Conservation (phyloP, 2,888 invertebrate genomes). For the Xanthorhoe designata region DNA sequence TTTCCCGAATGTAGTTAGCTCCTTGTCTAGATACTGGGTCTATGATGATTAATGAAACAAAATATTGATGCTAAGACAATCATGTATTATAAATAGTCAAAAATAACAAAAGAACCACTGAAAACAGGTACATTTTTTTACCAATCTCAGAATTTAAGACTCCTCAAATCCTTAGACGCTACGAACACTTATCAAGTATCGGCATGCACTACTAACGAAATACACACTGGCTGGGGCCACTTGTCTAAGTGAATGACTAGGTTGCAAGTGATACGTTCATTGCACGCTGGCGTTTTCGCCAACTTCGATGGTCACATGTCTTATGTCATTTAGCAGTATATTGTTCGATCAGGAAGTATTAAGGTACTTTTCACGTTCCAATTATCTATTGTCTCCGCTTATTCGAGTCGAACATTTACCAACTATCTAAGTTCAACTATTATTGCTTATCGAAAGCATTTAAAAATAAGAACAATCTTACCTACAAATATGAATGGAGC, state of each 20-base stretch:
- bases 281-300: slow-evolving; percentile 39
- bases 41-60: slow-evolving; percentile 53
- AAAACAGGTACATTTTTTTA: slow-evolving; percentile 83
- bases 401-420: slow-evolving; percentile 57
- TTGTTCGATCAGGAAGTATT: slow-evolving; percentile 46
- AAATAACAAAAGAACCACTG: slow-evolving; percentile 85
- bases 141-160: slow-evolving; percentile 82
- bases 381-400: slow-evolving; percentile 40
- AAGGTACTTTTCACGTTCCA: slow-evolving; percentile 23
- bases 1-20: too few relatives aligned
- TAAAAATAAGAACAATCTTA: slow-evolving; percentile 65
- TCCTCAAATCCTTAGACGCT: slow-evolving; percentile 83
- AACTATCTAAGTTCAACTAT: slow-evolving; percentile 64
- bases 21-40: background rate
- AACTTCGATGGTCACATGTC: slow-evolving; percentile 39
- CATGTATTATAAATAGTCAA: slow-evolving; percentile 86
- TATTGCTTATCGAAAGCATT: slow-evolving; percentile 67
- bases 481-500: slow-evolving; percentile 64
- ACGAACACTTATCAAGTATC: slow-evolving; percentile 82
- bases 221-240: slow-evolving; percentile 61
- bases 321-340: slow-evolving; percentile 53
- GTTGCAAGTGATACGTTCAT: slow-evolving; percentile 75
- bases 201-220: slow-evolving; percentile 81
- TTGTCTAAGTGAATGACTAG: slow-evolving; percentile 84
- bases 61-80: slow-evolving; percentile 82